phyloP scores from a whole-genome alignment of 2,888 invertebrate genomes.

The Epiperipatus broadwayi region DNA sequence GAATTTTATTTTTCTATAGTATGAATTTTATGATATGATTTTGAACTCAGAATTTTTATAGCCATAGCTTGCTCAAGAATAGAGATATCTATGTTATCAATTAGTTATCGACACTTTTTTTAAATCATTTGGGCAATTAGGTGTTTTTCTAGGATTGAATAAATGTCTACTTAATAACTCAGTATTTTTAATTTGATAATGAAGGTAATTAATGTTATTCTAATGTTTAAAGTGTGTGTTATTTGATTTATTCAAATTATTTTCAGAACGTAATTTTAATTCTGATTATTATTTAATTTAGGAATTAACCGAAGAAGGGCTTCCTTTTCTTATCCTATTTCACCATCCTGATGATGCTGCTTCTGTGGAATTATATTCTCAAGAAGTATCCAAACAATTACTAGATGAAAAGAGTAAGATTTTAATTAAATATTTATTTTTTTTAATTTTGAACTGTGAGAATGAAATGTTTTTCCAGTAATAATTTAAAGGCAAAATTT shows the following conservation, averaged over 20 bases:
- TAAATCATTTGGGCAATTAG: no score
- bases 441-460: not conserved
- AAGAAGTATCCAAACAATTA: conserved; percentile 54
- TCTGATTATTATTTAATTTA: conserved; percentile 16
- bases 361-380: conserved; percentile 65
- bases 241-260: not conserved
- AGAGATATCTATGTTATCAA: no score
- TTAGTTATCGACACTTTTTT: no score
- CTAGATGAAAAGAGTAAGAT: conserved; percentile 71
- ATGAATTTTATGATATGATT: no score
- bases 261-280: not conserved
- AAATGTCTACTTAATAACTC: no score
- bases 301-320: conserved; percentile 90
- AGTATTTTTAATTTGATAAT: conserved; percentile 6
- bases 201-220: not conserved
- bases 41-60: no score
- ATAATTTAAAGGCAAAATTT: no score
- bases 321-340: conserved; percentile 94
- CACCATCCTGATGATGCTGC: conserved; percentile 62
- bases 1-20: no score
- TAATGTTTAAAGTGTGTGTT: not conserved
- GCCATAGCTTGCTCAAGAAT: no score
- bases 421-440: conserved; percentile 5
- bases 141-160: no score
- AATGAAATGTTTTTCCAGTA: not conserved